These are phyloP conservation scores for Drosophila phalerata DNA, from an alignment of 2,888 invertebrate genomes.

Conservation along the genomic window DNA sequence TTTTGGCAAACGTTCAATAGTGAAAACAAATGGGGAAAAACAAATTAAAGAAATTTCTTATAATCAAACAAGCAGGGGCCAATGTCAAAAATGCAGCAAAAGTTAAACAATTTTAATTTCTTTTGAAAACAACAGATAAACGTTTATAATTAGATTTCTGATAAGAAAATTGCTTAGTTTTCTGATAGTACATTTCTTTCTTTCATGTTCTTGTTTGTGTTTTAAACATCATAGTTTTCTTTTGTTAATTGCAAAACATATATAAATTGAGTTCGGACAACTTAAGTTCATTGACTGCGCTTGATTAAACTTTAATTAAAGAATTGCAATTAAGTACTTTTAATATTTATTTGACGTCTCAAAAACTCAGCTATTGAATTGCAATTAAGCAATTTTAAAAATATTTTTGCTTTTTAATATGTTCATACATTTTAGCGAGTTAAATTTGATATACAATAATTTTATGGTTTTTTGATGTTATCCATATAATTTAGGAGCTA, in stretches of 20 bases:
- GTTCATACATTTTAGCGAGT: neutral
- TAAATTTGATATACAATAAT: slow-evolving; percentile 1
- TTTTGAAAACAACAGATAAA: neutral
- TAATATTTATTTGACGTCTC: too few relatives aligned
- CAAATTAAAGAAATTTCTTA: slow-evolving; percentile 31
- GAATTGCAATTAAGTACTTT: too few relatives aligned
- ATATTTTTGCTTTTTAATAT: neutral
- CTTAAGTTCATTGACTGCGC: too few relatives aligned
- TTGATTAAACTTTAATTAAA: too few relatives aligned
- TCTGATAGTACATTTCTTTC: neutral
- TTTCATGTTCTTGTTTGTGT: neutral
- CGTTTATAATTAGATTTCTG: slow-evolving; percentile 11
- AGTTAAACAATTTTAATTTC: slow-evolving; percentile 12
- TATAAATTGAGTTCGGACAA: too few relatives aligned
- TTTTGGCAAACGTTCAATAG: slow-evolving; percentile 71
- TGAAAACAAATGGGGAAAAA: slow-evolving; percentile 37
- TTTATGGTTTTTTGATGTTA: slow-evolving; percentile 8
- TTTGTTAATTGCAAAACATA: neutral
- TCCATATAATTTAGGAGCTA: slow-evolving; percentile 18
- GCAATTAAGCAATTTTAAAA: too few relatives aligned
- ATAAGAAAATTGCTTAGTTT: slow-evolving; percentile 17
- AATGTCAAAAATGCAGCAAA: slow-evolving; percentile 66
- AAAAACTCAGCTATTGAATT: too few relatives aligned
- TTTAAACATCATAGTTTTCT: neutral
- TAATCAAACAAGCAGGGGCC: slow-evolving; percentile 45